phyloP scores from a whole-genome alignment of 2,113 vertebrate genomes.

The Nothoprocta perdicaria region DNA sequence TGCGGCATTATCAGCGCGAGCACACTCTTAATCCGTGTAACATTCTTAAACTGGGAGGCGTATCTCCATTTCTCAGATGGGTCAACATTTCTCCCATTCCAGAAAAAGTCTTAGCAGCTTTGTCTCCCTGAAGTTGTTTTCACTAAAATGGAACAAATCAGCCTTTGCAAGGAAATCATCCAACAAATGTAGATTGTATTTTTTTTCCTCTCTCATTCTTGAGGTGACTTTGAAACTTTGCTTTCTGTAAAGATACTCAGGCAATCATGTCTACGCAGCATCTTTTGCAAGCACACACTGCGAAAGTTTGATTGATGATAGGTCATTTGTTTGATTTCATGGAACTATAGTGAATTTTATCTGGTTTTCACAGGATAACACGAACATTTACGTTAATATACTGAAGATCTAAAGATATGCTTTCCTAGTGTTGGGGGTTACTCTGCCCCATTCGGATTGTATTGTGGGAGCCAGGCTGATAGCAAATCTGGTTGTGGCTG shows the following conservation, averaged over 20 bases:
- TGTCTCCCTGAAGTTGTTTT: not conserved
- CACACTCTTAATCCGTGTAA: not conserved
- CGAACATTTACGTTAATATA: not conserved
- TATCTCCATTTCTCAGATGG: not conserved
- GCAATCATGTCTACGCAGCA: not conserved
- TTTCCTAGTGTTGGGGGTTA: not conserved
- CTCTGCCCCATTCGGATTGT: not conserved
- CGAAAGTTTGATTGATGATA: not conserved
- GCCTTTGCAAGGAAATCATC: not conserved
- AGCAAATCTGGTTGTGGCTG: not conserved
- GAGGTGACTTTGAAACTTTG: not conserved
- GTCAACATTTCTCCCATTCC: not conserved
- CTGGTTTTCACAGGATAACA: not conserved
- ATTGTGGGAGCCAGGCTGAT: not conserved
- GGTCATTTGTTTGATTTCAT: fast-evolving
- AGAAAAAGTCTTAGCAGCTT: not conserved
- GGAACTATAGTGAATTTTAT: not conserved
- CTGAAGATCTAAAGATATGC: not conserved
- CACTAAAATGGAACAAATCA: not conserved
- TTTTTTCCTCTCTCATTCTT: not conserved
- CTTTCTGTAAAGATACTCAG: not conserved
- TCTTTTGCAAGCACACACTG: not conserved
- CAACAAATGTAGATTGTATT: not conserved
- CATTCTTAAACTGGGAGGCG: not conserved
- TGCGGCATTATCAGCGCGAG: not conserved